Evolutionary conservation across 2,797 vertebrate species (phyloP), one percentile per base, ranked within the genome.

Genomic region (Sebastes diaconus): DNA sequence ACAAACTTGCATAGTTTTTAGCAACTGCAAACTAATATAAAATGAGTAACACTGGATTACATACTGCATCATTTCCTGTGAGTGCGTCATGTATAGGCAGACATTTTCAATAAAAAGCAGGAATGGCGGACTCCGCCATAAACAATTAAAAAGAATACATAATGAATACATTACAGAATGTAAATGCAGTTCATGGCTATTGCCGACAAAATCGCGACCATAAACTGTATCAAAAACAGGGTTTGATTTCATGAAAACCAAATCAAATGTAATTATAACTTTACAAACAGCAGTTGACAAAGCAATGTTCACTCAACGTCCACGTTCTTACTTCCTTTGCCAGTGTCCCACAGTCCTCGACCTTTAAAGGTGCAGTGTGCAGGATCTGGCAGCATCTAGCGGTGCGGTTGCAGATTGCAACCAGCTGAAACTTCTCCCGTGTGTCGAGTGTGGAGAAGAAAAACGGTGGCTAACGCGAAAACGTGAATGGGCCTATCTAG

Each of bases 371-470:
- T 42, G 39, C 39, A 7, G 39, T 18, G 39, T 42, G 39, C 14
- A 42, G 39, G 39, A 42, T 42, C 14, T 42, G 39, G 39, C 39
- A 42, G 3, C 39, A 42, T 42, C 39, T 42, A 42, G 14, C 4
- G 3, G 39, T 42, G 39, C 6, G 39, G 39, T 18, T 42, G 39
- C 39, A 42, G 39, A 42, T 16, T 18, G 39, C 14, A 42, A 42
- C 39, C 39, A 42, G 14, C 39, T 18, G 6, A 18, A 42, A 18
- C 14, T 42, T 42, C 39, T 42, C 14, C 14, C 1, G 39, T 18
- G 39, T 42, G 39, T 0, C 39, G 0, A 42, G 14, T 0, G 14
- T 42, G 39, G 0, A 42, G 39, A 0, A 16, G 6, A 42, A 42
- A 14, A 14, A 7, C 6, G 39, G 14, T 18, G 39, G 14, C 3